Conservation (phyloP, 2,888 invertebrate genomes). For the Sialis lutaria region DNA sequence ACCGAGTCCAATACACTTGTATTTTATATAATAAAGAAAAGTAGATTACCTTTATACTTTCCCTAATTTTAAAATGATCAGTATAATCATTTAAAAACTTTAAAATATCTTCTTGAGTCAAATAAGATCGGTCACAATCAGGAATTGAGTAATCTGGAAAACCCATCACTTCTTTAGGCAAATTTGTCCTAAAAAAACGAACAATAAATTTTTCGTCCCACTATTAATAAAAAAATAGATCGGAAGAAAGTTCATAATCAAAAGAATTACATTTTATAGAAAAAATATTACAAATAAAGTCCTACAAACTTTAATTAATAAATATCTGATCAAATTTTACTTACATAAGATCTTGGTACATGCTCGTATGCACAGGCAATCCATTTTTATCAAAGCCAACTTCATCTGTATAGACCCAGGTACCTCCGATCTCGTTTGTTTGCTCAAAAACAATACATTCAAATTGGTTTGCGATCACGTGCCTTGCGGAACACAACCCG, state of each 20-base stretch:
- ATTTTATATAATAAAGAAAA: too few relatives aligned
- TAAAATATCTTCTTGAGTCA: conserved; percentile 48
- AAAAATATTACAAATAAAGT: neutral
- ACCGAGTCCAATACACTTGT: too few relatives aligned
- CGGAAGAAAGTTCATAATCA: neutral
- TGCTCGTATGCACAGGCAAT: conserved; percentile 72
- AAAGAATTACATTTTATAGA: neutral
- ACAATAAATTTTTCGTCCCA: too few relatives aligned
- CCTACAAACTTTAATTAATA: too few relatives aligned
- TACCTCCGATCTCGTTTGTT: conserved; percentile 60
- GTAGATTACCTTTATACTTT: conserved; percentile 35
- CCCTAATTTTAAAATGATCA: conserved; percentile 39
- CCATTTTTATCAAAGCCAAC: conserved; percentile 61
- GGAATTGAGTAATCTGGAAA: conserved; percentile 65
- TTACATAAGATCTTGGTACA: conserved; percentile 79
- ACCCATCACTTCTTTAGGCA: conserved; percentile 81
- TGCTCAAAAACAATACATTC: conserved; percentile 60
- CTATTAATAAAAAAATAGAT: conserved; percentile 5
- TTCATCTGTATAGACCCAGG: conserved; percentile 75
- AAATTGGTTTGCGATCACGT: conserved; percentile 32
- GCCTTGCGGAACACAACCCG: conserved; percentile 63
- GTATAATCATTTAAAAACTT: conserved; percentile 50
- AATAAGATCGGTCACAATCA: conserved; percentile 46
- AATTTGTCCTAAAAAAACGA: conserved; percentile 63
- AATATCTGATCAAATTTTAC: neutral